Evolutionary conservation across 1,140 invertebrate species (phyloP), one percentile per base, ranked within the genome.

Genomic region (Hypothenemus hampei): DNA sequence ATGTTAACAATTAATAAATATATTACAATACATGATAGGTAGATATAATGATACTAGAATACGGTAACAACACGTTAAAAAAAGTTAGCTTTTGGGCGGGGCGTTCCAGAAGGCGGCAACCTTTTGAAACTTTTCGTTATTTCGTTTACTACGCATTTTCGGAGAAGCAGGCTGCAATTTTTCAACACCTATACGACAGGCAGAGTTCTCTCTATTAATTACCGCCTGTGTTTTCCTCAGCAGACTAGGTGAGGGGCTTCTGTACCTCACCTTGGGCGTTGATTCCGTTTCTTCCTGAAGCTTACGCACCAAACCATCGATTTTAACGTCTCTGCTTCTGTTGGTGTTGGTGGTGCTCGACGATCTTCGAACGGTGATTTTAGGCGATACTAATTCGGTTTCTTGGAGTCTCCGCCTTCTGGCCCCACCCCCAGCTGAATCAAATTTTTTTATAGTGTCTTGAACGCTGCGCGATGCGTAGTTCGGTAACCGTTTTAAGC

Each of bases 51-150:
- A n/a, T n/a, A n/a, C 35, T 37, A 37, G n/a, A 37, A 13, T 37
- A 37, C 35, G 35, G 35, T 37, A 37, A 37, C 35, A 37, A 10
- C 15, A 37, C 11, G n/a, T n/a, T 37, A 16, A 16, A 8, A 37
- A 37, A 3, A 10, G 11, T 64, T 59, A 63, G 35, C 52, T 65
- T 61, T 69, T 66, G 1, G 64, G n/a, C n/a, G n/a, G 58, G 26
- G 55, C 54, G 44, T 66, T 69, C 67, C 67, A 69, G 57, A 69
- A 69, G 26, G 67, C 67, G 0, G 67, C 57, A 7, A 62, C 67
- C 45, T 62, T 69, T 50, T 64, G 59, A 55, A 67, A 69, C 35
- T 58, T 61, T 23, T 64, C 66, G 52, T 62, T 65, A 52, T 62
- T 63, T 36, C 59, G 59, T 53, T 60, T 65, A 7, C 58, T 58